phyloP scores from a whole-genome alignment of 23 tunicate species.

The Aplidium turbinatum region DNA sequence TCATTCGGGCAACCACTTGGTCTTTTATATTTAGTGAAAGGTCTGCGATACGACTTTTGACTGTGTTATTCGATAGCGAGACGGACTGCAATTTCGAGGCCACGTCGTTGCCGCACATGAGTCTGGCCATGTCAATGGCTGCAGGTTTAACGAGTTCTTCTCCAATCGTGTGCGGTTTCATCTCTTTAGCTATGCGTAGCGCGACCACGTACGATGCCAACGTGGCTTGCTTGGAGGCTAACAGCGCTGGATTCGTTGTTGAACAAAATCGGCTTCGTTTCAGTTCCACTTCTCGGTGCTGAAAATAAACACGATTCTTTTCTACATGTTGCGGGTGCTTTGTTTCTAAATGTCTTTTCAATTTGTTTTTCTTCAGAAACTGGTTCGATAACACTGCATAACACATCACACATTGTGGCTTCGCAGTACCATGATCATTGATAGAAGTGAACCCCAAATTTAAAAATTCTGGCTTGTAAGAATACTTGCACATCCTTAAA shows the following conservation, averaged over 20 bases:
- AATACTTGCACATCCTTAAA: constrained; percentile 46
- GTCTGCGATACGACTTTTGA: constrained; percentile 51
- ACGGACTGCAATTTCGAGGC: constrained; percentile 67
- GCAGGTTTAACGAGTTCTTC: constrained; percentile 48
- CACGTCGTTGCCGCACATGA: constrained; percentile 62
- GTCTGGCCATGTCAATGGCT: constrained; percentile 73
- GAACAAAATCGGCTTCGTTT: constrained; percentile 53
- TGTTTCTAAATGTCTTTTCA: constrained; percentile 62
- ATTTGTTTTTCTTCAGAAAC: constrained; percentile 63
- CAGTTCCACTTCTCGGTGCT: constrained; percentile 65
- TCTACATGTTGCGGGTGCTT: constrained; percentile 51
- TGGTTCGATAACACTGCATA: constrained; percentile 60
- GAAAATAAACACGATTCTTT: constrained; percentile 63
- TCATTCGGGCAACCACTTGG: constrained; percentile 45
- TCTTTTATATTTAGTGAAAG: constrained; percentile 46
- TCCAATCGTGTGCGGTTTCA: constrained; percentile 74
- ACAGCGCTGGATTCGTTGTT: no score
- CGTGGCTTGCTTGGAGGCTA: no score
- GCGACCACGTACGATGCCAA: no score
- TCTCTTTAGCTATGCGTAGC: constrained; percentile 33
- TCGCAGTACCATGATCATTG: constrained; percentile 55
- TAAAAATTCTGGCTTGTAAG: constrained; percentile 53
- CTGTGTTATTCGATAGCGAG: constrained; percentile 50
- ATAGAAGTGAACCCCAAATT: constrained; percentile 52
- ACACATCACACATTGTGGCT: constrained; percentile 68